Base-by-base conservation (phyloP, 1,140 invertebrate species). In the Drosophila micromelanica region DNA sequence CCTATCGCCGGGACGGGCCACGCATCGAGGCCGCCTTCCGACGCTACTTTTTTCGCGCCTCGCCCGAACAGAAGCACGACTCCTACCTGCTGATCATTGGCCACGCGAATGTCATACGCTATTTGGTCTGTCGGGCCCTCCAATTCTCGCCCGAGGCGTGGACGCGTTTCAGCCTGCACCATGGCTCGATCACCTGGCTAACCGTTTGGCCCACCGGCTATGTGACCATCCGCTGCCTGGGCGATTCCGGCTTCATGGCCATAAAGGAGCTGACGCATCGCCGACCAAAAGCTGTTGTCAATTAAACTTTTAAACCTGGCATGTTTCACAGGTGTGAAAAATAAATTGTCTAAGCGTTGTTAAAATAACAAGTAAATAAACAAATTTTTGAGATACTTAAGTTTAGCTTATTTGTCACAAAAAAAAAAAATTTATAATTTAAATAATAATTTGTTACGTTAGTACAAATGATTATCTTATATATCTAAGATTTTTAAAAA, bases 51-150 rank as follows among this genome's bases (percentile, higher is more conserved):
- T 95, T 99, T 92, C 93, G 99, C 61, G 98, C 98, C 15, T 93
- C 95, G 38, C 94, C 95, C 1, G 92, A 93, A 4, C 98, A 99
- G 92, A 93, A 95, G 59, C 92, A 95, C 43, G 97, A 99, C 91
- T 95, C 95, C 1, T 98, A 97, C 92, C 98, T 99, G 54, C 92
- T 99, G 32, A 93, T 99, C 48, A 97, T 99, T 4, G 99, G 98
- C 79, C 99, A 99, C 93, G 98, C 97, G 5, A 99, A 99, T 93
- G 98, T 99, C 8, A 99, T 99, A 77, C 93, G 98, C 68, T 99
- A 98, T 93, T 98, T 99, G 93, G 95, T 99, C 20, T 99, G 98
- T 94, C 98, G 98, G 92, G 98, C 98, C 1, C 93, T 99, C 20
- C 99, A 99, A 92, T 96, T 99, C 86, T 98, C 98, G 2, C 96